These are phyloP conservation scores for Nyctalus aviator DNA, from an alignment of 2,797 vertebrate species.

Conservation along the genomic window DNA sequence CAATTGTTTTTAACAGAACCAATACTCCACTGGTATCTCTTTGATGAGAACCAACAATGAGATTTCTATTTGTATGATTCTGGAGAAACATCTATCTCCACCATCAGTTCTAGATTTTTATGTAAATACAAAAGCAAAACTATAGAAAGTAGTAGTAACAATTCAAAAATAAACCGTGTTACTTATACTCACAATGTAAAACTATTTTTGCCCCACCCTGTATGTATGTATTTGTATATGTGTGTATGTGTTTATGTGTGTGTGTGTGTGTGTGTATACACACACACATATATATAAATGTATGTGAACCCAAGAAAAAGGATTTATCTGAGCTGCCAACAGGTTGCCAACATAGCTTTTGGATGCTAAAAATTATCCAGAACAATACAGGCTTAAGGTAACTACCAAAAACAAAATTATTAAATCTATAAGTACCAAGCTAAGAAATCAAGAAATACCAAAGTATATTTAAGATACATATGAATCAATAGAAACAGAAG, in stretches of 20 bases:
- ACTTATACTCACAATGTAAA: background rate
- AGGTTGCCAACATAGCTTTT: constrained; percentile 30
- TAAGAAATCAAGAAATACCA: constrained; percentile 66
- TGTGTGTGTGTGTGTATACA: rapidly evolving
- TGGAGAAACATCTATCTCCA: constrained; percentile 20
- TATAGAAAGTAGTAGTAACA: background rate
- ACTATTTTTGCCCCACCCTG: background rate
- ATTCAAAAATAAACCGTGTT: background rate
- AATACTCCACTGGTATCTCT: constrained; percentile 12
- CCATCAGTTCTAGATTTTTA: constrained; percentile 5
- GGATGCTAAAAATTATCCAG: background rate
- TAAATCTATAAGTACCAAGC: constrained; percentile 41
- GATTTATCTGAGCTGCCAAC: background rate
- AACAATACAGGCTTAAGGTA: constrained; percentile 34
- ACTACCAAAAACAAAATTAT: constrained; percentile 27
- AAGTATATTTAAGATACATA: constrained; percentile 40
- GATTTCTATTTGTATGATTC: constrained; percentile 12
- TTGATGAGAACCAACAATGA: constrained; percentile 18
- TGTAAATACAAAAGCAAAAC: constrained; percentile 56
- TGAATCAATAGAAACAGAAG: constrained; percentile 62
- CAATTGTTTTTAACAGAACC: constrained; percentile 26
- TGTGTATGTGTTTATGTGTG: rapidly evolving
- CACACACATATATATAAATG: background rate
- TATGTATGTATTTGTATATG: background rate
- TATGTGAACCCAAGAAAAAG: constrained; percentile 7